Conservation (phyloP, 1,140 invertebrate genomes). For the Belonocnema kinseyi region DNA sequence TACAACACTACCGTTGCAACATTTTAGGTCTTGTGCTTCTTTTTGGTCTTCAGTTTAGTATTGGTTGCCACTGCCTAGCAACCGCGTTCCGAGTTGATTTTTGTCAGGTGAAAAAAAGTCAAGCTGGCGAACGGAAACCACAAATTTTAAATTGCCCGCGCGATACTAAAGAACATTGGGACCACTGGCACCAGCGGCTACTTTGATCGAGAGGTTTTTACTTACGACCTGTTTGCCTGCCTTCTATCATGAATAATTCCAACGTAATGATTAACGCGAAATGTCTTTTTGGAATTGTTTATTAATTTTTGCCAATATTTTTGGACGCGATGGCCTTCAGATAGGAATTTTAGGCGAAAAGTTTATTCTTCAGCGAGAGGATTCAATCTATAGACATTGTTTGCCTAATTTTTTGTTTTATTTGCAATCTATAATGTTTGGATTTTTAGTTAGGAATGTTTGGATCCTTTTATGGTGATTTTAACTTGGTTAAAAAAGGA, state of each 20-base stretch:
- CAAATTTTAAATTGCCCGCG: slow-evolving; percentile 9
- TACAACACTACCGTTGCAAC: slow-evolving; percentile 29
- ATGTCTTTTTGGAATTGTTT: not conserved
- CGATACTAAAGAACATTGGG: not conserved
- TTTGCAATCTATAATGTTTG: too few relatives aligned
- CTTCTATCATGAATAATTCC: slow-evolving; percentile 5
- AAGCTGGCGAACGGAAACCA: not conserved
- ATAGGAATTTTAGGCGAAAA: too few relatives aligned
- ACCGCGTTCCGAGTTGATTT: not conserved
- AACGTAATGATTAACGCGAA: not conserved
- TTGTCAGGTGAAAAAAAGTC: not conserved
- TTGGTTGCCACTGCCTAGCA: not conserved
- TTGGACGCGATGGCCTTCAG: too few relatives aligned
- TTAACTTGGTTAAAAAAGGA: too few relatives aligned
- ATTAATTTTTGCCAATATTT: slow-evolving; percentile 19
- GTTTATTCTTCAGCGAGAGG: too few relatives aligned
- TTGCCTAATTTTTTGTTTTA: too few relatives aligned
- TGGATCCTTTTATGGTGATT: too few relatives aligned
- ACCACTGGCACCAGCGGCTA: not conserved
- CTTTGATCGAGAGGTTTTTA: slow-evolving; percentile 15
- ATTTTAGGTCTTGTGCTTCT: not conserved
- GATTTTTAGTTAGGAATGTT: too few relatives aligned
- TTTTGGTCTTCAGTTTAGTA: not conserved
- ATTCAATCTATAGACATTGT: too few relatives aligned
- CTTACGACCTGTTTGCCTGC: not conserved